These are phyloP conservation scores for Dolichomitus sp. DNA, from an alignment of 2,888 invertebrate genomes.

Conservation along the genomic window DNA sequence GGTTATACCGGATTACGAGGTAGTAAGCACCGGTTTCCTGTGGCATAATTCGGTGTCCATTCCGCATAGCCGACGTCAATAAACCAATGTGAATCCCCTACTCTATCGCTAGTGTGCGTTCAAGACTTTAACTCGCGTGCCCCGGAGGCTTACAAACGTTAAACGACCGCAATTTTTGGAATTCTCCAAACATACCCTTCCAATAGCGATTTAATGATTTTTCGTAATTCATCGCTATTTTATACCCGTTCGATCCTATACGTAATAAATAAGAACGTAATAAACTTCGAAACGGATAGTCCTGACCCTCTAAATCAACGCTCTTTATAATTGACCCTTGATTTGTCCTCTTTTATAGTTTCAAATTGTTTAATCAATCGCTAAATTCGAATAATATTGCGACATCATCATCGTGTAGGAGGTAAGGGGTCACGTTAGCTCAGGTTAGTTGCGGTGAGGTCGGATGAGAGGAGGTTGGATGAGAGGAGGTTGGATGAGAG, in stretches of 20 bases:
- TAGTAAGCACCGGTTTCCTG: constrained; percentile 26
- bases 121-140: not conserved
- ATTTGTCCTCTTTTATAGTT: too few relatives aligned
- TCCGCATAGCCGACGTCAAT: constrained; percentile 10
- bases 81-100: constrained; percentile 16
- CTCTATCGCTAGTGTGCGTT: constrained; percentile 3
- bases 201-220: not conserved
- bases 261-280: constrained; percentile 3
- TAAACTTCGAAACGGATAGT: not conserved
- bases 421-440: too few relatives aligned
- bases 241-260: not conserved
- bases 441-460: too few relatives aligned
- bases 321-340: too few relatives aligned
- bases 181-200: not conserved
- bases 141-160: not conserved
- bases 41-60: constrained; percentile 17
- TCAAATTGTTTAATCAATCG: too few relatives aligned
- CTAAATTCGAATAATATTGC: too few relatives aligned
- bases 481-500: too few relatives aligned
- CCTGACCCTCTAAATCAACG: not conserved
- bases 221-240: not conserved
- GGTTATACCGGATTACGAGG: constrained; percentile 28
- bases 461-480: too few relatives aligned
- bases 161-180: not conserved
- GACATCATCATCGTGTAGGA: too few relatives aligned